A percentile compares a stretch with the other conserved stretches of the same genome.
phyloP scores from a whole-genome alignment of 2,797 vertebrate species.

The Lacerta viridis region DNA sequence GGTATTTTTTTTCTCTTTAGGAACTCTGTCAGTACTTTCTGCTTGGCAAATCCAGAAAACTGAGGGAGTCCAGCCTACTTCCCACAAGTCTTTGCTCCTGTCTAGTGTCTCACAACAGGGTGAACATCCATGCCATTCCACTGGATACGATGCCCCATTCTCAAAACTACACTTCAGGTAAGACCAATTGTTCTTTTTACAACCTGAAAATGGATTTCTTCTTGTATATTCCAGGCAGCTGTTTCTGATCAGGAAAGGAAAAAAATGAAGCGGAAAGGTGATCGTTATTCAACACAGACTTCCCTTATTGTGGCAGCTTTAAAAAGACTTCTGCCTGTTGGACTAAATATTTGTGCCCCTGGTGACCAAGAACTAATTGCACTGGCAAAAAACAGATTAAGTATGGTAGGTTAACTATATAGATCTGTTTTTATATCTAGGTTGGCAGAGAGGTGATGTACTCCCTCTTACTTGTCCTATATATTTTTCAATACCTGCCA shows the following conservation, averaged over 20 bases:
- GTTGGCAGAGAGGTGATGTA: background rate
- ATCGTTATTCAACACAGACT: constrained; percentile 93
- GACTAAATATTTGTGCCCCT: constrained; percentile 93
- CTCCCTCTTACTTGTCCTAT: background rate
- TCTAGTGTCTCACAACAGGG: too few species aligned
- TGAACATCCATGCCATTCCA: too few species aligned
- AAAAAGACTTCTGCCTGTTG: constrained; percentile 93
- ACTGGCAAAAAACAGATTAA: constrained; percentile 92
- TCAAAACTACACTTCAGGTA: too few species aligned
- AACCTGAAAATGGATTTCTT: constrained; percentile 25
- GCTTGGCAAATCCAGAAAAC: too few species aligned
- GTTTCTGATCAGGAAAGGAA: constrained; percentile 96
- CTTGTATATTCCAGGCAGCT: constrained; percentile 83
- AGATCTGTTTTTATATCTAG: constrained; percentile 20
- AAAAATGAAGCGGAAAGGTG: constrained; percentile 93
- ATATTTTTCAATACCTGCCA: background rate
- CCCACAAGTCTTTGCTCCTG: too few species aligned
- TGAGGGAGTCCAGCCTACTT: too few species aligned
- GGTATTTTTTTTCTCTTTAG: too few species aligned
- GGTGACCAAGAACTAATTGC: constrained; percentile 95
- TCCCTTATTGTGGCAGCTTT: constrained; percentile 95
- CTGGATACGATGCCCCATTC: too few species aligned
- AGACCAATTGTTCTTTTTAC: background rate
- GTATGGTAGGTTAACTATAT: constrained; percentile 82
- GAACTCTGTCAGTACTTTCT: too few species aligned